A percentile compares a stretch with the other conserved stretches of the same genome.
These are phyloP conservation scores for Diarsia mendica DNA, from an alignment of 2,888 invertebrate species.

Conservation along the genomic window DNA sequence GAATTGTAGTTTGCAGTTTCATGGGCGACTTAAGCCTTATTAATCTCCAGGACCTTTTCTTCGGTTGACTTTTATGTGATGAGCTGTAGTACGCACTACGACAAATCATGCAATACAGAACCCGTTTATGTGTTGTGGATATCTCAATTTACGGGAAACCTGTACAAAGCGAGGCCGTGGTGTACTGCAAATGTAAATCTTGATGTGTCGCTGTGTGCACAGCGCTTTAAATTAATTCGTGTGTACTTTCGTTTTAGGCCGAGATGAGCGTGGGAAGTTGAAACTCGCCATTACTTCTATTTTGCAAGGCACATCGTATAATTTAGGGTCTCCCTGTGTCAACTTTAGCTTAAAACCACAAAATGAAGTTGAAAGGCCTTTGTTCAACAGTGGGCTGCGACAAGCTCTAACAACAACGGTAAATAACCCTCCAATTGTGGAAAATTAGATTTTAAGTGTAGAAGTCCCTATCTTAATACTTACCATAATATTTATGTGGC, in stretches of 20 bases:
- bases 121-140: too few species aligned
- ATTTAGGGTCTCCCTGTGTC: constrained; percentile 20
- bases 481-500: constrained; percentile 46
- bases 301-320: constrained; percentile 14
- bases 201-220: background rate
- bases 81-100: background rate
- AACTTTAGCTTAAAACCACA: constrained; percentile 26
- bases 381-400: constrained; percentile 15
- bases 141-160: too few species aligned
- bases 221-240: constrained; percentile 4
- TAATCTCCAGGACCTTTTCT: constrained; percentile 2
- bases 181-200: too few species aligned
- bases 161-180: too few species aligned
- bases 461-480: constrained; percentile 35
- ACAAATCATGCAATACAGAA: too few species aligned
- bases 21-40: constrained; percentile 7
- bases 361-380: constrained; percentile 43
- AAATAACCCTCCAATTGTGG: constrained; percentile 29
- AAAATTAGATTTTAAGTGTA: constrained; percentile 51
- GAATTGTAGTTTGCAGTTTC: constrained; percentile 34
- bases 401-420: constrained; percentile 24
- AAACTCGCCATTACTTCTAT: constrained; percentile 9
- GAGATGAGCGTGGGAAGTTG: constrained; percentile 1
- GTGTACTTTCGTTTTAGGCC: constrained; percentile 7
- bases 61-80: background rate